Evolutionary conservation across 2,113 vertebrate species (phyloP).

Genomic region (Oenanthe oenanthe): DNA sequence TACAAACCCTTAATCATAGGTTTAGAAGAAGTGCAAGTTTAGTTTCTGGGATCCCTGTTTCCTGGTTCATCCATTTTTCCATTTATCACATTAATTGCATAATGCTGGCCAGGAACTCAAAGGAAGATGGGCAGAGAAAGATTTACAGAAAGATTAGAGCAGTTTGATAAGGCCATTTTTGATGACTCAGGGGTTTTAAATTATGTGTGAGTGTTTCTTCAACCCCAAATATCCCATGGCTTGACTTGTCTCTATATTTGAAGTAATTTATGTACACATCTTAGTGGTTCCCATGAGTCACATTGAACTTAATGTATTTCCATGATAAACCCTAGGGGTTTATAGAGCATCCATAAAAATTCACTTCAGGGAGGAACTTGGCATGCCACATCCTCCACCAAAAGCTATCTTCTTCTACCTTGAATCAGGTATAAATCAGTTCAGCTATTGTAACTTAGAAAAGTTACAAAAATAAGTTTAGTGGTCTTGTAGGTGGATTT

Average conservation of each 20-base stretch:
- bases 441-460: background rate
- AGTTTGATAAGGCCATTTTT: background rate
- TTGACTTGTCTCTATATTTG: background rate
- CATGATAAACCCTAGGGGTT: conserved; percentile 34
- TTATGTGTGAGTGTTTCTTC: background rate
- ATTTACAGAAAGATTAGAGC: background rate
- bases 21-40: background rate
- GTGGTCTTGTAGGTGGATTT: background rate
- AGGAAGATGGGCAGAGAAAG: background rate
- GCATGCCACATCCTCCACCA: background rate
- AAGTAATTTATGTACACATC: conserved; percentile 11
- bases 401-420: conserved; percentile 27
- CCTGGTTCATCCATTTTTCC: background rate
- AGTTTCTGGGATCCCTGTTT: background rate
- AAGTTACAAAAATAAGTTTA: background rate
- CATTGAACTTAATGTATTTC: conserved; percentile 44
- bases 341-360: conserved; percentile 49
- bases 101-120: background rate
- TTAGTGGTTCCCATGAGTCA: conserved; percentile 27
- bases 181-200: background rate
- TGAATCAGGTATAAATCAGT: conserved; percentile 44
- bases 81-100: background rate
- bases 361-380: conserved; percentile 32
- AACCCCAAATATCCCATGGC: background rate
- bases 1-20: background rate